These are phyloP conservation scores for Stomatorhinus walkeri DNA, from an alignment of 2,797 vertebrate genomes.

Conservation along the genomic window DNA sequence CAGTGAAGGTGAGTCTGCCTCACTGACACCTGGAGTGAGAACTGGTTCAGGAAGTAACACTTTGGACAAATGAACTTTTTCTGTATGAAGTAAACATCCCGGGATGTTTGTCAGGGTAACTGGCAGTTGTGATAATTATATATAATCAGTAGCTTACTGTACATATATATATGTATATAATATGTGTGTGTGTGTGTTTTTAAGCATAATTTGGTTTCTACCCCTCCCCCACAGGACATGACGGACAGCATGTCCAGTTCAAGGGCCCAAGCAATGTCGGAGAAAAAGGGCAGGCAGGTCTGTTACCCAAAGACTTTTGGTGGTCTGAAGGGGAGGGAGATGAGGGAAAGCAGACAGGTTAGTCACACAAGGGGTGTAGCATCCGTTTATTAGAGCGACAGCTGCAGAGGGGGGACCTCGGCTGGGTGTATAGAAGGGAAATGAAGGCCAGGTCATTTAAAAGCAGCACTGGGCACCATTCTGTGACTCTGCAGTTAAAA, in stretches of 20 bases:
- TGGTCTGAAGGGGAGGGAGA: background rate
- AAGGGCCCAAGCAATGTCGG: constrained; percentile 61
- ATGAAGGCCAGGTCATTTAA: background rate
- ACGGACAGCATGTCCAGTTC: constrained; percentile 91
- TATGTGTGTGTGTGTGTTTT: too few species aligned
- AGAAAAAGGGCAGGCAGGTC: constrained; percentile 78
- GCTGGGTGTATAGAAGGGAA: background rate
- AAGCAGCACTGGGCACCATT: background rate
- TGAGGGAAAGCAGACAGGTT: background rate
- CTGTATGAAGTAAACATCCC: background rate
- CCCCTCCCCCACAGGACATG: constrained; percentile 74
- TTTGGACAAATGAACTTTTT: background rate
- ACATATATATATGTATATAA: too few species aligned
- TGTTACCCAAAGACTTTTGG: constrained; percentile 27
- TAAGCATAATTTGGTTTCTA: background rate
- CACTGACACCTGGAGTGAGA: background rate
- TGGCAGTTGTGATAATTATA: background rate
- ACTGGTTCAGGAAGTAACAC: background rate
- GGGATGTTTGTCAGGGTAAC: background rate
- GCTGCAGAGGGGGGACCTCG: background rate
- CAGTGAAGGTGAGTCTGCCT: constrained; percentile 73
- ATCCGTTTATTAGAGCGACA: background rate
- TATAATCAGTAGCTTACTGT: background rate
- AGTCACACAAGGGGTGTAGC: background rate
- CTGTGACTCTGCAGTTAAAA: background rate